Conservation (phyloP, 2,797 vertebrate genomes). For the Hylomyscus alleni region DNA sequence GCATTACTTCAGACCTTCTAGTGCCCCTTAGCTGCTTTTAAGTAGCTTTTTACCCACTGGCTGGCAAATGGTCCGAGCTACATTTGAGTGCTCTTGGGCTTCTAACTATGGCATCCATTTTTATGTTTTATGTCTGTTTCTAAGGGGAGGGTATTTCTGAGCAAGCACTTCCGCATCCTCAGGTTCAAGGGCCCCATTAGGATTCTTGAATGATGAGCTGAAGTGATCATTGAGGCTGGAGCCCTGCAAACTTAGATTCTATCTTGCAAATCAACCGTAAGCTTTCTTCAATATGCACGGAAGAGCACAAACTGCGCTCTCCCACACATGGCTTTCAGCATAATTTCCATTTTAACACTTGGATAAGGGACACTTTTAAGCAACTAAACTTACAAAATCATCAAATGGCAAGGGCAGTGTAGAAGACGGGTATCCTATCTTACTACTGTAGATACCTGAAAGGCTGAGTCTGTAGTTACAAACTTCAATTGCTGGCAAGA, state of each 20-base stretch:
- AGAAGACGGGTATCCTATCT: not conserved
- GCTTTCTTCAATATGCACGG: not conserved
- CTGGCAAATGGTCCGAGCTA: slow-evolving; percentile 5
- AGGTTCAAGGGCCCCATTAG: slow-evolving; percentile 15
- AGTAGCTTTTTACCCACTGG: not conserved
- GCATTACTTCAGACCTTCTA: not conserved
- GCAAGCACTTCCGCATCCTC: not conserved
- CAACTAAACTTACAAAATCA: not conserved
- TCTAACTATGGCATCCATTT: not conserved
- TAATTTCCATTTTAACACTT: not conserved
- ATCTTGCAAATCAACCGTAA: not conserved
- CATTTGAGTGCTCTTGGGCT: not conserved
- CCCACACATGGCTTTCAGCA: not conserved
- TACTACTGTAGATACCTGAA: slow-evolving; percentile 8
- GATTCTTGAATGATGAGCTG: not conserved
- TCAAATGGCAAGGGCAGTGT: not conserved
- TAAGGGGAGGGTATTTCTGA: slow-evolving; percentile 22
- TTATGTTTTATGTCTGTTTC: slow-evolving; percentile 45
- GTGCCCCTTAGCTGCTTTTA: not conserved
- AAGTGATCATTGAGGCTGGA: not conserved
- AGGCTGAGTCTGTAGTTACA: not conserved
- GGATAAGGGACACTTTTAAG: not conserved
- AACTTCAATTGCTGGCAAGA: not conserved
- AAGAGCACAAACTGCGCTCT: not conserved
- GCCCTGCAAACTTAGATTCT: not conserved